Conservation (phyloP, 2,113 vertebrate genomes). For the Colaptes auratus region DNA sequence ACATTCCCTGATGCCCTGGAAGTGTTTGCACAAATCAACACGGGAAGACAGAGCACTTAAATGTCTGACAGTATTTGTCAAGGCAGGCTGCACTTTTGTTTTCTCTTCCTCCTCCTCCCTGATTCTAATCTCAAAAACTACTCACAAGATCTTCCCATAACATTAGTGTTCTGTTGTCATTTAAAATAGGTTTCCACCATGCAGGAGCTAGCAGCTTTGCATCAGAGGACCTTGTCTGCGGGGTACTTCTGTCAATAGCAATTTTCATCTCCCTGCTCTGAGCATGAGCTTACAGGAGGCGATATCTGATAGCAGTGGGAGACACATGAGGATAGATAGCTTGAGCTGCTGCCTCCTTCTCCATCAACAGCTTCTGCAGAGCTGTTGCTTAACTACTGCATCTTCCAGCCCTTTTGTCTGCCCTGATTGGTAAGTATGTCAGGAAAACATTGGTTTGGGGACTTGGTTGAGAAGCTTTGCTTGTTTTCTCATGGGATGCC, state of each 20-base stretch:
- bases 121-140: not conserved
- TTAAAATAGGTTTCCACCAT: not conserved
- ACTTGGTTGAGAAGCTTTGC: not conserved
- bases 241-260: constrained; percentile 30
- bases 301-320: not conserved
- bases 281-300: not conserved
- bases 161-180: not conserved
- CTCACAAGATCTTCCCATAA: not conserved
- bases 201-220: constrained; percentile 18
- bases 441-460: not conserved
- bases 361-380: not conserved
- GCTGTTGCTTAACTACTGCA: not conserved
- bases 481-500: not conserved
- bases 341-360: not conserved
- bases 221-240: constrained; percentile 19
- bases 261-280: not conserved
- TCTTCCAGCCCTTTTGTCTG: not conserved
- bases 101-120: not conserved
- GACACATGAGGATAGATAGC: not conserved
- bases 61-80: not conserved
- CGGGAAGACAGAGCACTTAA: not conserved
- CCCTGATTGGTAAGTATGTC: not conserved
- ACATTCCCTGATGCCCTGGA: not conserved
- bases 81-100: not conserved
- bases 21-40: not conserved